phyloP scores from a whole-genome alignment of 2,113 vertebrate species.

The Rattus rattus region DNA sequence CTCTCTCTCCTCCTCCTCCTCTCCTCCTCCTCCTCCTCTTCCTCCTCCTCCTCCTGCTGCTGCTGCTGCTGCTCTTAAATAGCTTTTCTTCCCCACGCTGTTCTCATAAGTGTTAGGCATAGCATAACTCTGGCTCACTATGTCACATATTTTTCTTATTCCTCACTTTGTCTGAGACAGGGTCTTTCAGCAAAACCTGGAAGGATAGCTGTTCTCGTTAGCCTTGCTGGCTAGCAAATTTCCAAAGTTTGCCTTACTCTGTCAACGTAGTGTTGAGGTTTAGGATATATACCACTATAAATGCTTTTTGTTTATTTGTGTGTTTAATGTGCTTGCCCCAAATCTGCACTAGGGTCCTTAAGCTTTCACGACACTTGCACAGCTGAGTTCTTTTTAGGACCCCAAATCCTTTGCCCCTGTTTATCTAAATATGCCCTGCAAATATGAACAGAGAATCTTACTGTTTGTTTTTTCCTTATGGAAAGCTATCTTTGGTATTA shows the following conservation, averaged over 20 bases:
- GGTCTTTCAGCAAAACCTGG: neutral
- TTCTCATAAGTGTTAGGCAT: too few relatives aligned
- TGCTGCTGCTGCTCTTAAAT: too few relatives aligned
- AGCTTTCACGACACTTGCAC: neutral
- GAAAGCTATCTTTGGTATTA: neutral
- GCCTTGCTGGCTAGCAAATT: neutral
- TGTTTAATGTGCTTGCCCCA: too few relatives aligned
- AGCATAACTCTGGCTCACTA: too few relatives aligned
- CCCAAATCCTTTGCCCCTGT: neutral
- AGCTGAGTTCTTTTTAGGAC: neutral
- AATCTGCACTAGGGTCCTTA: neutral
- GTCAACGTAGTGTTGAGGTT: neutral
- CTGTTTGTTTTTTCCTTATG: neutral
- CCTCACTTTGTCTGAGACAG: neutral
- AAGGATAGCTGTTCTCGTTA: neutral
- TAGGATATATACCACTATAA: neutral
- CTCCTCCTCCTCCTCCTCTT: too few relatives aligned
- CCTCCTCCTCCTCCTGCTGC: too few relatives aligned
- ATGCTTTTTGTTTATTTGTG: too few relatives aligned
- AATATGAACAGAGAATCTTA: neutral
- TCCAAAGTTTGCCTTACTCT: neutral
- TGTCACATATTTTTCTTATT: too few relatives aligned
- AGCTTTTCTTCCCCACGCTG: too few relatives aligned
- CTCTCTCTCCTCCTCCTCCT: too few relatives aligned
- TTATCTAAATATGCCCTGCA: neutral